These are phyloP conservation scores for Ctenosaura bakeri DNA, from an alignment of 2,797 vertebrate species.

Conservation along the genomic window DNA sequence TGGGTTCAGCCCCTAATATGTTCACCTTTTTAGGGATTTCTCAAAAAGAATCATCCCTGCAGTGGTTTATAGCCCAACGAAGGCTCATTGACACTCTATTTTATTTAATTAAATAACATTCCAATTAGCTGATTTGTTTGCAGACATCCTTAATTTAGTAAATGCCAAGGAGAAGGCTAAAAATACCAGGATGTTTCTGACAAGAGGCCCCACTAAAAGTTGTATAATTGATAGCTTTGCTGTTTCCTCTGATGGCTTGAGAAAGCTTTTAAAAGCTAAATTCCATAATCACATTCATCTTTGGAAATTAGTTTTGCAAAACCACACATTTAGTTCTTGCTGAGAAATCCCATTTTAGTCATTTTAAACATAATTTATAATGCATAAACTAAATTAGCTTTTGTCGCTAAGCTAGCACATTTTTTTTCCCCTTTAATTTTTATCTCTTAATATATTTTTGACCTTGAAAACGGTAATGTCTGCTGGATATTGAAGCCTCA, in stretches of 20 bases:
- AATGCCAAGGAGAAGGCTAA: constrained; percentile 78
- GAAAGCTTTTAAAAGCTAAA: constrained; percentile 83
- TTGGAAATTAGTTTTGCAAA: constrained; percentile 84
- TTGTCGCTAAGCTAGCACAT: constrained; percentile 81
- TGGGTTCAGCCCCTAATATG: not conserved
- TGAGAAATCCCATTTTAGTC: constrained; percentile 84
- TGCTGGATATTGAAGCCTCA: constrained; percentile 83
- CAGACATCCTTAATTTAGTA: constrained; percentile 82
- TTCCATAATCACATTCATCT: constrained; percentile 81
- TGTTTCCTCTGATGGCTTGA: constrained; percentile 81
- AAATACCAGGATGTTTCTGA: constrained; percentile 81
- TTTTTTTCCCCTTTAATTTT: constrained; percentile 79
- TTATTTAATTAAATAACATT: constrained; percentile 82
- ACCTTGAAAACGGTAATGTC: constrained; percentile 85
- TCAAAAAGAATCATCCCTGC: constrained; percentile 26
- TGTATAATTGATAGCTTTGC: constrained; percentile 81
- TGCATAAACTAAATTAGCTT: constrained; percentile 83
- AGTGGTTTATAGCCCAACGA: constrained; percentile 68
- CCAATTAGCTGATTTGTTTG: constrained; percentile 82
- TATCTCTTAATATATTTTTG: constrained; percentile 85
- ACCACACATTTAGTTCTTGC: constrained; percentile 82
- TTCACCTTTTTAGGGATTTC: not conserved
- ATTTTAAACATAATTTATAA: constrained; percentile 84
- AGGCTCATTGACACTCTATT: constrained; percentile 72
- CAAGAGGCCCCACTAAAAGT: constrained; percentile 74